Evolutionary conservation across 92 coral and sea anemone genomes (phyloP), one percentile per base, ranked within the genome.

Genomic region (Phenganax stokvisi): DNA sequence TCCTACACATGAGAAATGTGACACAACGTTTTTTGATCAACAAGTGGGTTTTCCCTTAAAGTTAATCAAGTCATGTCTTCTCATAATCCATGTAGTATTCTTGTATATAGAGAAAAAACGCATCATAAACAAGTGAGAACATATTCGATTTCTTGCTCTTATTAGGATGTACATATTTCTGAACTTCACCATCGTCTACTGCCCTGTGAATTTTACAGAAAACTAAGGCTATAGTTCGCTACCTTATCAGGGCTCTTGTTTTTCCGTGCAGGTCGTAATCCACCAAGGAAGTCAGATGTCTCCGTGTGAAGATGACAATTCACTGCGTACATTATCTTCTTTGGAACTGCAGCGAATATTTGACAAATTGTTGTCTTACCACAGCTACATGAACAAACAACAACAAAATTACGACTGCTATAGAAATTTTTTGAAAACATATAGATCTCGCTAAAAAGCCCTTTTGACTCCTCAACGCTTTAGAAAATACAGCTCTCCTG

Each of bases 301-400:
- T 94, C 98, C 6, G 98, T 90, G 74, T 94, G 98, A 91, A 94
- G 87, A 85, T 94, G 98, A 83, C 98, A 94, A 83, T 94, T 94
- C 20, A 94, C 98, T n/a, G 98, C 87, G 71, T 85, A 89, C 63
- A 94, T 72, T 56, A 80, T 85, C 64, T 87, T 94, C 54, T 83
- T 77, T 75, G 86, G 88, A 65, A 92, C 85, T 2, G 92, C 92
- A 12, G 98, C 89, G 82, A 92, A 92, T 55, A 94, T 79, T 84
- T 94, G 97, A 70, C 98, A 94, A 69, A 94, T 92, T 31, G 98
- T 94, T 51, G 98, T 94, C 89, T 93, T 93, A 64, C 97, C 96
- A 82, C 97, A 93, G 30, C 96, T 93, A 56, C 12, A 80, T 37
- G 80, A 31, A 55, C 0, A 37, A 44, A 80, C 68, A 69, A 20